phyloP scores from a whole-genome alignment of 2,888 invertebrate genomes.

The Rhaphigaster nebulosa region DNA sequence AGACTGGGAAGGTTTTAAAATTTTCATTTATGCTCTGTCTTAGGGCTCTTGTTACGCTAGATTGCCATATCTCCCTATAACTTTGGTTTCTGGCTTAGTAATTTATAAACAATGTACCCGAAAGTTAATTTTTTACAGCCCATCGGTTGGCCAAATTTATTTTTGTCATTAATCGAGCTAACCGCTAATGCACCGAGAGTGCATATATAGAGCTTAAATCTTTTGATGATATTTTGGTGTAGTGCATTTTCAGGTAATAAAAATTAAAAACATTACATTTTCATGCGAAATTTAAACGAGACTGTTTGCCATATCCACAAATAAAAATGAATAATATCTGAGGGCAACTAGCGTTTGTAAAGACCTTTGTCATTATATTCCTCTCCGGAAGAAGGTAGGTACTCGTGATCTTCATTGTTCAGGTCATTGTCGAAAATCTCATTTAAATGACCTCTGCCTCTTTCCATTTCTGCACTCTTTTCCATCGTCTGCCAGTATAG shows the following conservation, averaged over 20 bases:
- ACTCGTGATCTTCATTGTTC: slow-evolving; percentile 21
- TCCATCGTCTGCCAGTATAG: slow-evolving; percentile 79
- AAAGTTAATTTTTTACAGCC: too few relatives aligned
- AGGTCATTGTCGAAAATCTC: slow-evolving; percentile 46
- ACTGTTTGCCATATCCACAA: slow-evolving; percentile 48
- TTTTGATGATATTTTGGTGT: background rate
- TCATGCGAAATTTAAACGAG: background rate
- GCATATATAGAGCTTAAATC: background rate
- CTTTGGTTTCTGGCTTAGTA: too few relatives aligned
- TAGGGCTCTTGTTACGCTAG: too few relatives aligned
- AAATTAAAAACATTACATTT: background rate
- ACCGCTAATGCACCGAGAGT: background rate
- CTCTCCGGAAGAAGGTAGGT: slow-evolving; percentile 33
- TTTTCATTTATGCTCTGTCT: too few relatives aligned
- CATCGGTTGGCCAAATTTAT: background rate
- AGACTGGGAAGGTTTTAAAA: too few relatives aligned
- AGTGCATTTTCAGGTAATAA: background rate
- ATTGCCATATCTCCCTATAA: too few relatives aligned
- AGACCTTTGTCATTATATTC: slow-evolving; percentile 53
- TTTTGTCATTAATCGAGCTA: background rate
- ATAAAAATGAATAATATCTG: background rate
- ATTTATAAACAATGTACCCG: too few relatives aligned
- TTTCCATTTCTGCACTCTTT: slow-evolving; percentile 74
- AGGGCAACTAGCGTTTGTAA: slow-evolving; percentile 45
- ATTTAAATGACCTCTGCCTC: slow-evolving; percentile 30